phyloP scores from a whole-genome alignment of 1,140 invertebrate species.

The Tetramorium parvispinum region DNA sequence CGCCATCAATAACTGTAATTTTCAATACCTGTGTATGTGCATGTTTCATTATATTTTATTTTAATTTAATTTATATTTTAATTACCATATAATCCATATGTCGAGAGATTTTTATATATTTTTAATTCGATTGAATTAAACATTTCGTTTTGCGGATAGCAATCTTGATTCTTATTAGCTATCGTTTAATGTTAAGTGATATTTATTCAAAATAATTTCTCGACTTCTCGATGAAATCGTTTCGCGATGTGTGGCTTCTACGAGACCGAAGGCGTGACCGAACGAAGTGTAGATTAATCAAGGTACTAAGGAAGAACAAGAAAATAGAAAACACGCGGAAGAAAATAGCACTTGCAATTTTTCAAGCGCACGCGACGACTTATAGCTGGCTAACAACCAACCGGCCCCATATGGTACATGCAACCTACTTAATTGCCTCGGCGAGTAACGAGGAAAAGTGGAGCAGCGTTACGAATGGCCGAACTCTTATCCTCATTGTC shows the following conservation, averaged over 20 bases:
- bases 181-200: background rate
- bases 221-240: background rate
- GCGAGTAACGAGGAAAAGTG: conserved; percentile 71
- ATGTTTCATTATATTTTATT: too few species aligned
- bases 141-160: background rate
- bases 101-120: too few species aligned
- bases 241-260: background rate
- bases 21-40: too few species aligned
- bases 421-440: conserved; percentile 74
- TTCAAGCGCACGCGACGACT: conserved; percentile 58
- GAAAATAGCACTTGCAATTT: conserved; percentile 59
- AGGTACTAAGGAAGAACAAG: background rate
- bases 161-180: background rate
- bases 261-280: background rate
- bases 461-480: conserved; percentile 73
- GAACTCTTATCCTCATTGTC: conserved; percentile 74
- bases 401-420: conserved; percentile 68
- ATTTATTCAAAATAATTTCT: conserved; percentile 4
- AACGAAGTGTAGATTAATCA: conserved; percentile 7
- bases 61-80: too few species aligned
- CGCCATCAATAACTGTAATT: too few species aligned
- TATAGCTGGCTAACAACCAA: conserved; percentile 62
- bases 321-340: conserved; percentile 42
- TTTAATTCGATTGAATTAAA: too few species aligned
- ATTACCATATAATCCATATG: too few species aligned